A percentile compares a stretch with the other conserved stretches of the same genome.
Conservation (phyloP, 2,888 invertebrate species). For the Tipula confusa region DNA sequence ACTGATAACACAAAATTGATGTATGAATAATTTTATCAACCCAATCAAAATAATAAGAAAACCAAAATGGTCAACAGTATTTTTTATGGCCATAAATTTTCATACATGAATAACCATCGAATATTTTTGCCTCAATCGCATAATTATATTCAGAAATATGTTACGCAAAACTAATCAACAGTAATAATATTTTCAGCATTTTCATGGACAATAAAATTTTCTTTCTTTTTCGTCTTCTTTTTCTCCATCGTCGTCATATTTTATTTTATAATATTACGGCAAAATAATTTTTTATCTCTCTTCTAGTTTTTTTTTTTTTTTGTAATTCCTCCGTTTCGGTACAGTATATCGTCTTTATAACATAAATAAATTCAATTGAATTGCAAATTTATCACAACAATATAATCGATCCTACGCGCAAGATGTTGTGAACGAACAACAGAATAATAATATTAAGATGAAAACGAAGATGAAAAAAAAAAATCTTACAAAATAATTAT, state of each 20-base stretch:
- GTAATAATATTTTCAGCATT: background rate
- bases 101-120: constrained; percentile 3
- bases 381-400: constrained; percentile 20
- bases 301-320: background rate
- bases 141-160: constrained; percentile 20
- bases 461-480: background rate
- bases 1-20: background rate
- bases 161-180: constrained; percentile 20
- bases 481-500: constrained; percentile 1
- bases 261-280: background rate
- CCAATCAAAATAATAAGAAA: background rate
- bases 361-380: constrained; percentile 9
- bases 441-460: background rate
- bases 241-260: too few species aligned
- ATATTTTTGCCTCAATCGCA: constrained; percentile 12
- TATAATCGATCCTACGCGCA: constrained; percentile 25
- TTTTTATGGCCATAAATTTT: background rate
- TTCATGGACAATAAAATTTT: constrained; percentile 12
- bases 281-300: background rate
- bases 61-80: background rate
- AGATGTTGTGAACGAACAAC: constrained; percentile 3
- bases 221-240: background rate
- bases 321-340: too few species aligned
- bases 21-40: background rate
- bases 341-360: background rate